A percentile compares a stretch with the other conserved stretches of the same genome.
Evolutionary conservation across 2,888 invertebrate genomes (phyloP).

Genomic region (Hirtodrosophila confusa): DNA sequence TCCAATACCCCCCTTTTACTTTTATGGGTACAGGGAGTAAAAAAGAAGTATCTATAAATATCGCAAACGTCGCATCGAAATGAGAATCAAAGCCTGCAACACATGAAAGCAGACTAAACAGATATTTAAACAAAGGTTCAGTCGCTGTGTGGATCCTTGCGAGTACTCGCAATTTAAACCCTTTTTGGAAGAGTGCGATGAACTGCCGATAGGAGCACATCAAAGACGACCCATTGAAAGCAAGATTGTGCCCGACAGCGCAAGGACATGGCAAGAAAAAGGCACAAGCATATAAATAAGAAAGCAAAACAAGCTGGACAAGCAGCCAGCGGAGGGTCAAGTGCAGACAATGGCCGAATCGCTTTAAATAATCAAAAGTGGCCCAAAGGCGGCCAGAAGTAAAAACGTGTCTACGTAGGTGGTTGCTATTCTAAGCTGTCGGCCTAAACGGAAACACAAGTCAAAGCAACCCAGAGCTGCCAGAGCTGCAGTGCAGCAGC

Average conservation of each 20-base stretch:
- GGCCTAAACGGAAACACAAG: conserved; percentile 45
- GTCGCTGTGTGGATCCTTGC: conserved; percentile 1
- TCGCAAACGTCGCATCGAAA: conserved; percentile 10
- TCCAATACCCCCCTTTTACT: no score
- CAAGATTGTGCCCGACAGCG: conserved; percentile 54
- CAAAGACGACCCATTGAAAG: conserved; percentile 47
- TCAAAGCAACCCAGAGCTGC: conserved; percentile 11
- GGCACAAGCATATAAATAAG: conserved; percentile 45
- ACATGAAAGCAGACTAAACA: conserved; percentile 16
- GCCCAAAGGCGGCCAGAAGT: conserved; percentile 38
- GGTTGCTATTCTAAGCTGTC: conserved; percentile 48
- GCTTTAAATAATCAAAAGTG: conserved; percentile 73
- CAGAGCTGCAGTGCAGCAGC: conserved; percentile 47
- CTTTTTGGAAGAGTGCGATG: conserved; percentile 61
- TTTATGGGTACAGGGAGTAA: no score
- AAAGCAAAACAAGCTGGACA: conserved; percentile 10
- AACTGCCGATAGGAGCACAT: conserved; percentile 69
- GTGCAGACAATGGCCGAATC: conserved; percentile 62
- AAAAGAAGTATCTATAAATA: conserved; percentile 10
- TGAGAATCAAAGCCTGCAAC: conserved; percentile 14
- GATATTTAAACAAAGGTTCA: conserved; percentile 17
- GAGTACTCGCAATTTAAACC: conserved; percentile 39
- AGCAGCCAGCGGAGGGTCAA: conserved; percentile 51
- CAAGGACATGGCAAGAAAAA: conserved; percentile 31
- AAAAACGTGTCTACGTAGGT: conserved; percentile 38